Evolutionary conservation across 2,797 vertebrate species (phyloP), one percentile per base, ranked within the genome.

Genomic region (Triplophysa bombifrons): DNA sequence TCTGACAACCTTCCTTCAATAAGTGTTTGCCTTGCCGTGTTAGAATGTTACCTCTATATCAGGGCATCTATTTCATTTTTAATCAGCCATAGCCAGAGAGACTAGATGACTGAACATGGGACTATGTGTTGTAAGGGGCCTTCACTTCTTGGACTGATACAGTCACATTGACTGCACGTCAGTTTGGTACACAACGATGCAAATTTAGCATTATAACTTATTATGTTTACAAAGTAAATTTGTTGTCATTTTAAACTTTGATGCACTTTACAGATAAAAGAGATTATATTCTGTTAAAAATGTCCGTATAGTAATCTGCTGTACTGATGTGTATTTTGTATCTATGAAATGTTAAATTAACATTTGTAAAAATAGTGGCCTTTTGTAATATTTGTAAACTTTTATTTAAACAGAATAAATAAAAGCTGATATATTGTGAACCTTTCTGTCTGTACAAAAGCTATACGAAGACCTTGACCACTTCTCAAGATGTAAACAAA

Each of bases 211-310:
- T 51, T 19, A 51, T 51, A 51, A 51, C 5, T 51, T 19, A 50
- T 17, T 50, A 17, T 51, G 7, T 51, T 17, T 51, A 53, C 11
- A 61, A 64, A 34, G 60, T 64, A 53, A 51, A 22, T 76, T 17
- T 71, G 13, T 48, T 20, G 46, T 27, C 4, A 44, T 53, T 53
- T 84, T 72, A 88, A 41, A 66, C 85, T 89, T 80, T 88, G 85
- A 90, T 91, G 93, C 93, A 95, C 93, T 94, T 94, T 93, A 94
- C 76, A 91, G 88, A 90, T 82, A 88, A 87, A 89, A 85, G 81
- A 86, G 86, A 88, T 88, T 56, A 85, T 20, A 53, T 58, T 11
- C 73, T 82, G 81, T 84, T 71, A 56, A 53, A 82, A 64, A 87
- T 55, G 77, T 84, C 82, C 60, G 56, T 88, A 82, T 19, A 41